Conservation (phyloP, 2,888 invertebrate species). For the Malthinus seriepunctatus region DNA sequence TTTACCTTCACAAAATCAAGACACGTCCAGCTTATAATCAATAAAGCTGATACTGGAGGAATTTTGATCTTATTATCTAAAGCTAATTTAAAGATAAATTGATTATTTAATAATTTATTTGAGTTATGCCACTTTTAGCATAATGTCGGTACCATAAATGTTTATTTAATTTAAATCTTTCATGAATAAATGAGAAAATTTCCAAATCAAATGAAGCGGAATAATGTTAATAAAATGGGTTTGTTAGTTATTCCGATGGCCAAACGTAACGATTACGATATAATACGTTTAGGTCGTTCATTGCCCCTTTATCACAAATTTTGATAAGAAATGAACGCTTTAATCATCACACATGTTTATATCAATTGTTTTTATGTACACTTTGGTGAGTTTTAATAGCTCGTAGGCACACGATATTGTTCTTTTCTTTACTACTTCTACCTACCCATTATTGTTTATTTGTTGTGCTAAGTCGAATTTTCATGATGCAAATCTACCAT, state of each 20-base stretch:
- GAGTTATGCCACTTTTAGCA: too few species aligned
- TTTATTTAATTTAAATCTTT: conserved; percentile 2
- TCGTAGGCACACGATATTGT: conserved; percentile 19
- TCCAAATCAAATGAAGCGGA: conserved; percentile 4
- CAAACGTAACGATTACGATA: conserved; percentile 19
- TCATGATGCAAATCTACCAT: conserved; percentile 11
- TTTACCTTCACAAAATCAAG: too few species aligned
- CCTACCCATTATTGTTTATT: too few species aligned
- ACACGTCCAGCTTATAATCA: too few species aligned
- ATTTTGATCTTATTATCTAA: too few species aligned
- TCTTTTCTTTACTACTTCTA: neutral
- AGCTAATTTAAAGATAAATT: too few species aligned
- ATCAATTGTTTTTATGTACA: conserved; percentile 31
- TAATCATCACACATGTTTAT: conserved; percentile 31
- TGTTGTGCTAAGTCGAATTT: conserved; percentile 12
- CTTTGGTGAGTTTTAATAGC: conserved; percentile 24
- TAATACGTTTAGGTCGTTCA: conserved; percentile 21
- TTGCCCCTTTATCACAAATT: conserved; percentile 20
- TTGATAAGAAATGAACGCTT: conserved; percentile 27
- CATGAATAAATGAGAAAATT: neutral
- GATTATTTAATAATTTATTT: too few species aligned
- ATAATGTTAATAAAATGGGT: conserved; percentile 2
- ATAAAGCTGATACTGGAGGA: too few species aligned
- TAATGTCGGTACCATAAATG: neutral
- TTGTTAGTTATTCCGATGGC: conserved; percentile 3